Evolutionary conservation across 2,797 vertebrate species (phyloP), one percentile per base, ranked within the genome.

Genomic region (Mormyrops boulengeri): DNA sequence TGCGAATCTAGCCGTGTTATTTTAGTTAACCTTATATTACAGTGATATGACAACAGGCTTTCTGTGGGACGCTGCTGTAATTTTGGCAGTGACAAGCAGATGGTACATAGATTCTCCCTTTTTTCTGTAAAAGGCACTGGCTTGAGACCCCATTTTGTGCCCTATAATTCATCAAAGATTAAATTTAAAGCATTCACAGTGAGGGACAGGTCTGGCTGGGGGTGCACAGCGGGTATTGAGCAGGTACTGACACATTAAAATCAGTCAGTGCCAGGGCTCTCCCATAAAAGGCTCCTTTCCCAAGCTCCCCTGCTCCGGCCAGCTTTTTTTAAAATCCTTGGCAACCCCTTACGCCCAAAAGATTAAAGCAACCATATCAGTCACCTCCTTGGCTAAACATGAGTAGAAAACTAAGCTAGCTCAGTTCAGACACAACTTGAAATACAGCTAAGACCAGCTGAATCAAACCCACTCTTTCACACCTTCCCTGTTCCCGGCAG

Each of bases 261-360:
- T 49, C 66, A 14, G 57, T 60, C 7, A 66, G 38, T 22, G 38
- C 55, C 87, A 88, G 17, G 38, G 41, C 87, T 66, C 26, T 49
- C 19, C 87, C 90, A 94, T 92, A 95, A 94, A 94, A 92, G 93
- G 66, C 38, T 49, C 7, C 92, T 92, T 90, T 90, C 90, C 91
- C 89, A 91, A 90, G 88, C 91, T 90, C 93, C 91, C 92, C 91
- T 91, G 89, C 89, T 92, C 85, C 85, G 62, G 91, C 91, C 90
- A 92, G 92, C 92, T 91, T 82, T 90, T 69, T 69, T 34, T 0
- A n/a, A 26, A 90, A 92, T 94, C 91, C 94, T 92, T 93, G 92
- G 93, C 91, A 93, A 77, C 84, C 7, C 44, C 88, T 62, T 87
- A 88, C 91, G 69, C 90, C 91, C 87, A 93, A 95, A 93, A 92